Evolutionary conservation across 1,140 invertebrate genomes (phyloP).

Genomic region (Babylonia areolata): DNA sequence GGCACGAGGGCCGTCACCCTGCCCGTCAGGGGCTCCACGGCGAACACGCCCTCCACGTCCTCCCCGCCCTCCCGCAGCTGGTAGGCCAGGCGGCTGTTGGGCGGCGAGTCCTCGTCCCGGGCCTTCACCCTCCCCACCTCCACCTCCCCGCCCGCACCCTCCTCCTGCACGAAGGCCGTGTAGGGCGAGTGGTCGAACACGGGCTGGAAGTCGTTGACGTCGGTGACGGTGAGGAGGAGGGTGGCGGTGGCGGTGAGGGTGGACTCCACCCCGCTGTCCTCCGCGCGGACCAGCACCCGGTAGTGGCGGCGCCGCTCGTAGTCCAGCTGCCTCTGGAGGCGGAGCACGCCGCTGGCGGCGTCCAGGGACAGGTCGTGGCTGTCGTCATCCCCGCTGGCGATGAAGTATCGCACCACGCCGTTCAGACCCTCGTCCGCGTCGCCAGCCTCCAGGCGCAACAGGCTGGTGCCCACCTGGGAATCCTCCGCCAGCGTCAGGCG

Average conservation of each 20-base stretch:
- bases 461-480: constrained; percentile 89
- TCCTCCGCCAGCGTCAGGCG: constrained; percentile 88
- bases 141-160: constrained; percentile 62
- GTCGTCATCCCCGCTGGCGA: constrained; percentile 73
- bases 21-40: constrained; percentile 83
- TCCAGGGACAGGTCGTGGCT: constrained; percentile 75
- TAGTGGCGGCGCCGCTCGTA: constrained; percentile 93
- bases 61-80: constrained; percentile 50
- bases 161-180: constrained; percentile 67
- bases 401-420: constrained; percentile 79
- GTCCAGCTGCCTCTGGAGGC: constrained; percentile 69
- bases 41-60: constrained; percentile 56
- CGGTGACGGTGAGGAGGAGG: constrained; percentile 83
- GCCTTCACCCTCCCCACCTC: constrained; percentile 64
- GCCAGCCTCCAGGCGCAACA: constrained; percentile 89
- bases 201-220: constrained; percentile 97
- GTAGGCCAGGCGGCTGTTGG: constrained; percentile 62
- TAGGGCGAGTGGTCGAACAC: constrained; percentile 81
- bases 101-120: constrained; percentile 55
- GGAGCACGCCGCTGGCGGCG: constrained; percentile 67
- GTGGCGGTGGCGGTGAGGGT: constrained; percentile 83
- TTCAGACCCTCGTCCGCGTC: constrained; percentile 93
- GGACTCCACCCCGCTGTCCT: constrained; percentile 86
- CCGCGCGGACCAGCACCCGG: constrained; percentile 87
- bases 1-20: constrained; percentile 84